A percentile compares a stretch with the other conserved stretches of the same genome.
Conservation (phyloP, 2,113 vertebrate genomes). For the Blennius ocellaris region DNA sequence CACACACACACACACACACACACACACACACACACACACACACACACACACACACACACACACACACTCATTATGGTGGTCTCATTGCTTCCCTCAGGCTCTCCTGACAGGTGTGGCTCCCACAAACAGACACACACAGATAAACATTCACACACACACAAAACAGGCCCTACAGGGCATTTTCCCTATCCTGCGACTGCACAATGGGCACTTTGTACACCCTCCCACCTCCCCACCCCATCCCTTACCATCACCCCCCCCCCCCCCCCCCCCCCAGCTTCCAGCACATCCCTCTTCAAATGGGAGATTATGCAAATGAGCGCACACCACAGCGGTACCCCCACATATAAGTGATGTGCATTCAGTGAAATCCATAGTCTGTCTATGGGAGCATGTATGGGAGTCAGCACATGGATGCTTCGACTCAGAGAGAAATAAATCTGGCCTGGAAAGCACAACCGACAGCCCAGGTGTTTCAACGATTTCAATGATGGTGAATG, state of each 20-base stretch:
- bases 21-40: constrained; percentile 30
- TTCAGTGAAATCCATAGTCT: constrained; percentile 67
- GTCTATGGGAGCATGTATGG: constrained; percentile 51
- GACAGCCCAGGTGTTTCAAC: constrained; percentile 55
- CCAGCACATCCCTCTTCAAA: constrained; percentile 81
- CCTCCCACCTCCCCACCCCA: constrained; percentile 42
- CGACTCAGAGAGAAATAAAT: constrained; percentile 48
- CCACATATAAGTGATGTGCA: constrained; percentile 74
- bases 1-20: constrained; percentile 40
- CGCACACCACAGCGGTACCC: constrained; percentile 55
- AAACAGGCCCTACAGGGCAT: constrained; percentile 72
- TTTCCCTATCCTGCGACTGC: constrained; percentile 71
- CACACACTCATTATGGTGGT: constrained; percentile 65
- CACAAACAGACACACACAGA: constrained; percentile 64
- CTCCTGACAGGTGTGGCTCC: constrained; percentile 80
- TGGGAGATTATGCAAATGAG: constrained; percentile 82
- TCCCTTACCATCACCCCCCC: constrained; percentile 65
- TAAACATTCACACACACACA: constrained; percentile 55
- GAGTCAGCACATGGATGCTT: constrained; percentile 63
- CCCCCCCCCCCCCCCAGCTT: constrained; percentile 60
- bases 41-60: constrained; percentile 31
- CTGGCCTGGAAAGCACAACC: constrained; percentile 43
- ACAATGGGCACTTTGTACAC: constrained; percentile 81
- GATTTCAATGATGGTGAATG: constrained; percentile 2
- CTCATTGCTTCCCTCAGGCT: constrained; percentile 74